phyloP scores from a whole-genome alignment of 1,140 invertebrate genomes.

The Theocolax elegans region DNA sequence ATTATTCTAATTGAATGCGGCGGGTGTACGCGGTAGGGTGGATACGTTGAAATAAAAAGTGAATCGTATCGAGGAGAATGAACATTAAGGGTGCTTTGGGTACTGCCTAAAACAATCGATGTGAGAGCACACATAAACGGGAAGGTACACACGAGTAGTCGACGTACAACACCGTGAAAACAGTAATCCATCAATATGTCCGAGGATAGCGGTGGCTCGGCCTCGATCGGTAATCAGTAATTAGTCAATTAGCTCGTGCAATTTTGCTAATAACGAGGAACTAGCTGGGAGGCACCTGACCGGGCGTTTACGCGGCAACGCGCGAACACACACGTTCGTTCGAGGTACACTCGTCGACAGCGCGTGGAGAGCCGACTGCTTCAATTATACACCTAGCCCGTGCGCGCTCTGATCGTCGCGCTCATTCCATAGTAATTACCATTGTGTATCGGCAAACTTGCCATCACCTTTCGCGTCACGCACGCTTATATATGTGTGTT shows the following conservation, averaged over 20 bases:
- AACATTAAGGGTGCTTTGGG: no score
- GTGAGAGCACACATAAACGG: no score
- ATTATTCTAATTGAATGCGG: no score
- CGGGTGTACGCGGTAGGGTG: no score
- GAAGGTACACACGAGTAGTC: no score
- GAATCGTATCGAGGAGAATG: no score
- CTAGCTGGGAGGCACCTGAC: no score
- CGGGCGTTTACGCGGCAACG: neutral
- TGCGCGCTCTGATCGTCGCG: constrained; percentile 10
- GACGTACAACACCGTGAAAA: no score
- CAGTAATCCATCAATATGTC: constrained; percentile 56
- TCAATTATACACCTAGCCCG: constrained; percentile 40
- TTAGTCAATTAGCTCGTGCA: constrained; percentile 62
- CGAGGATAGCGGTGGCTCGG: constrained; percentile 39
- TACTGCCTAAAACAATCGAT: constrained; percentile 7
- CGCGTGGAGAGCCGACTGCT: constrained; percentile 43
- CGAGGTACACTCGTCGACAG: constrained; percentile 6
- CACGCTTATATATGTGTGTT: neutral
- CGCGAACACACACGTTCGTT: constrained; percentile 40
- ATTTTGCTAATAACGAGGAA: constrained; percentile 58
- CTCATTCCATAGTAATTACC: constrained; percentile 48
- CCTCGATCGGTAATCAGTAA: constrained; percentile 57
- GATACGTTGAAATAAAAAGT: no score
- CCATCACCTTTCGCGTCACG: constrained; percentile 40
- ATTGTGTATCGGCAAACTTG: constrained; percentile 51